Evolutionary conservation across 2,113 vertebrate genomes (phyloP), one percentile per base, ranked within the genome.

Genomic region (Lucifuga dentata): DNA sequence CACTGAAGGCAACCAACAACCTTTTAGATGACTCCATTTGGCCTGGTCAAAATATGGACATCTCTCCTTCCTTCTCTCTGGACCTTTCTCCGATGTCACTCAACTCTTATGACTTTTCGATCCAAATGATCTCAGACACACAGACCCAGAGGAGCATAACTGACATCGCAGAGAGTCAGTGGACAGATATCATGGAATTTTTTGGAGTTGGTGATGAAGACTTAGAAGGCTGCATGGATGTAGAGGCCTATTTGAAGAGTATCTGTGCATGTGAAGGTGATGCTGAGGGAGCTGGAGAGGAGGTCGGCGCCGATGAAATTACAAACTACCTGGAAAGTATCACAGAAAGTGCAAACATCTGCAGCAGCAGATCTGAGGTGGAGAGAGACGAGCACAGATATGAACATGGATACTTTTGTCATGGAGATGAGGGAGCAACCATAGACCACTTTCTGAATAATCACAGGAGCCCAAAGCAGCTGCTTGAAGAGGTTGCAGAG

Each of bases 41-140:
- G 3, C 46, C 38, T 2, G 26, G 9, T 48, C 75, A 65, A 21
- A 44, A 51, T 8, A n/a, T 66, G n/a, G 74, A 79, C 41, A 17
- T 48, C 20, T 67, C 68, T 24, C 68, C 67, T 1, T 40, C 73
- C 5, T 68, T 72, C 29, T 88, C 85, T 26, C 76, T 80, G 0
- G 80, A 64, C 4, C 38, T 90, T 33, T 85, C 86, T 17, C 60
- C 74, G 6, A 21, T 86, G 44, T 88, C 89, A 33, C 71, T 91
- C 0, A 84, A 89, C 72, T 88, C 83, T 11, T 86, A 84, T 1
- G 90, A 91, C 69, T 85, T 93, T 53, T 86, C 84, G 0, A 46
- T 80, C 23, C 85, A 90, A 8, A 75, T 81, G 70, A 64, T 86
- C 10, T 51, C 73, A 29, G 86, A 89, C 11, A 2, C 44, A 3